These are phyloP conservation scores for Pluvialis apricaria DNA, from an alignment of 2,113 vertebrate species.

Conservation along the genomic window DNA sequence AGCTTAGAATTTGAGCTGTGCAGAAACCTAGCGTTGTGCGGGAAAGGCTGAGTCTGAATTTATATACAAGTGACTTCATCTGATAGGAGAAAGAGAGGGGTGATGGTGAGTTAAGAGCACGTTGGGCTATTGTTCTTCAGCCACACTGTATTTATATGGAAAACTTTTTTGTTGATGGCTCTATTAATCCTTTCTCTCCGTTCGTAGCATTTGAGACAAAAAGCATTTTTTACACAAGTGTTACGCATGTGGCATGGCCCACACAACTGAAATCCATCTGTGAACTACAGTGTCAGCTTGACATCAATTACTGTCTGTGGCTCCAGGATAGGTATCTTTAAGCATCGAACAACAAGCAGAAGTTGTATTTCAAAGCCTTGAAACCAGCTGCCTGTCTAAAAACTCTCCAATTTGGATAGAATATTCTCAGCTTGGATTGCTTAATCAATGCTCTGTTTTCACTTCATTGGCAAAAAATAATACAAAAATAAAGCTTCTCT, in stretches of 20 bases:
- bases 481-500: neutral
- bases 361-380: slow-evolving; percentile 17
- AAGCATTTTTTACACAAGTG: neutral
- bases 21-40: neutral
- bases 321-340: neutral
- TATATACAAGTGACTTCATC: neutral
- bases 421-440: slow-evolving; percentile 17
- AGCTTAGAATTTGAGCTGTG: neutral
- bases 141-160: neutral
- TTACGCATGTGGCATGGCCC: neutral
- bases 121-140: neutral
- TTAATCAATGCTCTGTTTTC: slow-evolving; percentile 34
- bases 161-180: neutral
- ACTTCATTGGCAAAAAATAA: neutral
- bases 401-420: neutral
- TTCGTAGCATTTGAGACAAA: neutral
- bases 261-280: neutral
- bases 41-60: neutral
- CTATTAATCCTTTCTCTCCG: slow-evolving; percentile 16
- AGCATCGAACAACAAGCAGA: neutral
- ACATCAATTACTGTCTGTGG: neutral
- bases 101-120: neutral
- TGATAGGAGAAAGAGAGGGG: neutral
- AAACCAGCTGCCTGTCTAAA: neutral
- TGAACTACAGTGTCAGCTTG: neutral